These are phyloP conservation scores for Lepus americanus DNA, from an alignment of 2,113 vertebrate genomes.

Conservation along the genomic window DNA sequence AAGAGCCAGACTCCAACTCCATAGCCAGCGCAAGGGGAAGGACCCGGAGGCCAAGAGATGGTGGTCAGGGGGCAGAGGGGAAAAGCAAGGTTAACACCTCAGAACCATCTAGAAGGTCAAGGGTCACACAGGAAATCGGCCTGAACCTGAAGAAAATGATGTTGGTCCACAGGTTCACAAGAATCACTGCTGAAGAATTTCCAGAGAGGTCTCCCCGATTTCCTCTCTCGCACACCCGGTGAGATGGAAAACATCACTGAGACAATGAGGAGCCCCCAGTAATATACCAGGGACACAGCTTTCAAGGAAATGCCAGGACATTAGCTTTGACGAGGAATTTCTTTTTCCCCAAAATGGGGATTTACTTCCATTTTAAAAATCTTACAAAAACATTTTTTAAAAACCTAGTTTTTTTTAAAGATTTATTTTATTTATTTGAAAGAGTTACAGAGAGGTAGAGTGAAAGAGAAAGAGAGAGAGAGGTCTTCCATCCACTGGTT, in stretches of 20 bases:
- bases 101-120: background rate
- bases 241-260: background rate
- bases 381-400: background rate
- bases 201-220: background rate
- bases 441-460: too few species aligned
- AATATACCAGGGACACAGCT: background rate
- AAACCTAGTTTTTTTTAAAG: too few species aligned
- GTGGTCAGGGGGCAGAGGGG: background rate
- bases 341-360: background rate
- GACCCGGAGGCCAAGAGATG: fast-evolving
- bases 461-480: too few species aligned
- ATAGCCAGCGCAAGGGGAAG: background rate
- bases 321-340: background rate
- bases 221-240: background rate
- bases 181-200: background rate
- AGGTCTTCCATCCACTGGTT: too few species aligned
- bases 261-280: background rate
- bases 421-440: too few species aligned
- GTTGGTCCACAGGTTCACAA: background rate
- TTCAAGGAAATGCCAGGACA: background rate
- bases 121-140: background rate
- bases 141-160: background rate
- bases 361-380: constrained; percentile 45
- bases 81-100: background rate
- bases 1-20: background rate